Evolutionary conservation across 2,797 vertebrate species (phyloP).

Genomic region (Parauchenoglanis ngamensis): DNA sequence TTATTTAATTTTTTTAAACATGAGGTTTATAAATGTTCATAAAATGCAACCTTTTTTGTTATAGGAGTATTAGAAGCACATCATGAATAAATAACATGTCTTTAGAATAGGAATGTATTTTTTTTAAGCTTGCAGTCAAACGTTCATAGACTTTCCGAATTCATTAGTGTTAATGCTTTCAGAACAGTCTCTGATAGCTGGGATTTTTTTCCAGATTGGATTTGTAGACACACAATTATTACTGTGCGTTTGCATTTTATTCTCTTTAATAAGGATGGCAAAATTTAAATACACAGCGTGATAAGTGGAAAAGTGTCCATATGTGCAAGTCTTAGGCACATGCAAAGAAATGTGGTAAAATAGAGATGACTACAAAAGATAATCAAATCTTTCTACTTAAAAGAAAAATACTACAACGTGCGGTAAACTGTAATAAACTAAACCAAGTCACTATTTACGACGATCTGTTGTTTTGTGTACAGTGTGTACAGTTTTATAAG

Average conservation of each 20-base stretch:
- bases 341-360: too few relatives aligned
- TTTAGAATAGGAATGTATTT: not conserved
- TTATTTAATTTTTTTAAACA: not conserved
- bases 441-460: too few relatives aligned
- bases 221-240: constrained; percentile 1
- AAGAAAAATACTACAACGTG: too few relatives aligned
- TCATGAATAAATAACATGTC: too few relatives aligned
- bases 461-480: too few relatives aligned
- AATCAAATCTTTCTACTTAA: too few relatives aligned
- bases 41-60: not conserved
- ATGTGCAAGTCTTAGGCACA: too few relatives aligned
- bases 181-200: not conserved
- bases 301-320: not conserved
- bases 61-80: not conserved
- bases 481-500: too few relatives aligned
- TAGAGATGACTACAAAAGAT: too few relatives aligned
- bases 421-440: too few relatives aligned
- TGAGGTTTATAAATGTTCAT: not conserved
- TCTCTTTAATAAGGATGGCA: not conserved
- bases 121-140: not conserved
- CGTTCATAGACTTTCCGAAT: not conserved
- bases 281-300: not conserved
- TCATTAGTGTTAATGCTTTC: not conserved
- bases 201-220: not conserved
- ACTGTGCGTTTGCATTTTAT: not conserved